Percentiles rank a stretch among this genome's conserved stretches.
Evolutionary conservation across 2,888 invertebrate species (phyloP).

Genomic region (Teleiodes luculella): DNA sequence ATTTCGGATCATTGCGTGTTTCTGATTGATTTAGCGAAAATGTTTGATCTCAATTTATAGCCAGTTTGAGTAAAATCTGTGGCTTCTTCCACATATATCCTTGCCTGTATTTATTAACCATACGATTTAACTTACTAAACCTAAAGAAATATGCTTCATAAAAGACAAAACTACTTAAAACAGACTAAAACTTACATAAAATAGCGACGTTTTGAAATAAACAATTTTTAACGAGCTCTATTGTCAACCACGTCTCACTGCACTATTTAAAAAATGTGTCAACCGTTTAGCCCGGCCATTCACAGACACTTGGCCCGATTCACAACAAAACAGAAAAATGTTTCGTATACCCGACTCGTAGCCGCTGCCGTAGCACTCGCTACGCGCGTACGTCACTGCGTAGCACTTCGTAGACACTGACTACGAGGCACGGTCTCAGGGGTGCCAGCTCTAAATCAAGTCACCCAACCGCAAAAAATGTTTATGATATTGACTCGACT

Average conservation of each 20-base stretch:
- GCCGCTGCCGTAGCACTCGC: constrained; percentile 31
- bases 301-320: constrained; percentile 19
- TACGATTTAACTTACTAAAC: no score
- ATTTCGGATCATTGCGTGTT: no score
- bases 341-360: constrained; percentile 31
- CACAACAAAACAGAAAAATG: constrained; percentile 18
- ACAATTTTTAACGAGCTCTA: no score
- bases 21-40: no score
- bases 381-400: constrained; percentile 46
- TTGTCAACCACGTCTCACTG: constrained; percentile 15
- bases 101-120: no score
- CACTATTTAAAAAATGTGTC: constrained; percentile 22
- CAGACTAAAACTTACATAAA: no score
- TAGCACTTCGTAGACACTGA: constrained; percentile 42
- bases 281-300: constrained; percentile 19
- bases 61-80: no score
- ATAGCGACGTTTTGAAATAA: no score
- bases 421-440: constrained; percentile 31
- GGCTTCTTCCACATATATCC: no score
- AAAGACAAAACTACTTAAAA: no score
- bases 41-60: no score
- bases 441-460: constrained; percentile 47
- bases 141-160: not conserved
- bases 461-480: constrained; percentile 37
- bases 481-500: constrained; percentile 18